phyloP scores from a whole-genome alignment of 2,113 vertebrate species.

The Anthoscopus minutus region DNA sequence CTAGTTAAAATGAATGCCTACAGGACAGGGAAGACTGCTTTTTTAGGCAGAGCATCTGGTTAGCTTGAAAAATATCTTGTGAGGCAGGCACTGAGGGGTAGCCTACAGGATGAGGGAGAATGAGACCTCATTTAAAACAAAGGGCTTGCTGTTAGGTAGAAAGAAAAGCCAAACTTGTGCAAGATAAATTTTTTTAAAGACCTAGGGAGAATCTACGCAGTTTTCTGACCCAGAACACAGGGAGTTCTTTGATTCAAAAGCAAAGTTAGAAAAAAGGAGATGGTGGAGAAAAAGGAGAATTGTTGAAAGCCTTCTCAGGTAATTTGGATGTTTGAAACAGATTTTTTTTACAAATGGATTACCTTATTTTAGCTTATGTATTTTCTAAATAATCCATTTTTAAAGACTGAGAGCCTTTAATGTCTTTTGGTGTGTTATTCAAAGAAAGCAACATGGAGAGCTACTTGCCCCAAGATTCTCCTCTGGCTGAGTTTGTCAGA shows the following conservation, averaged over 20 bases:
- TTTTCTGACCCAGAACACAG: not conserved
- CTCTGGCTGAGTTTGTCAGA: not conserved
- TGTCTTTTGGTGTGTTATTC: not conserved
- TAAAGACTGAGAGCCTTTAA: not conserved
- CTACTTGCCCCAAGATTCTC: not conserved
- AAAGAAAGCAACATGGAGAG: not conserved
- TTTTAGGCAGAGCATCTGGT: not conserved
- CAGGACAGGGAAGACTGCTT: not conserved
- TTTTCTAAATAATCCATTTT: not conserved
- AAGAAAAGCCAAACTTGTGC: not conserved
- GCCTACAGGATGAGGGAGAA: not conserved
- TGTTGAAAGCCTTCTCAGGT: not conserved
- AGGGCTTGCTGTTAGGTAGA: not conserved
- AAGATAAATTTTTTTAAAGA: not conserved
- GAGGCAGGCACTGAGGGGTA: not conserved
- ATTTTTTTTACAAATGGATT: not conserved
- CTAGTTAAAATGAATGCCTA: not conserved
- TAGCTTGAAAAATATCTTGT: not conserved
- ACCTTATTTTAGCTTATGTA: not conserved
- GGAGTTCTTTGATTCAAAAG: not conserved
- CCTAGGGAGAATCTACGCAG: not conserved
- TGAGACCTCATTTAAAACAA: not conserved
- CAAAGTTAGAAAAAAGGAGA: not conserved
- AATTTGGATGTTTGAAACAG: not conserved
- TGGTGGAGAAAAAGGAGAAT: not conserved